phyloP scores from a whole-genome alignment of 2,797 vertebrate species.

The Dromococcyx pavoninus region DNA sequence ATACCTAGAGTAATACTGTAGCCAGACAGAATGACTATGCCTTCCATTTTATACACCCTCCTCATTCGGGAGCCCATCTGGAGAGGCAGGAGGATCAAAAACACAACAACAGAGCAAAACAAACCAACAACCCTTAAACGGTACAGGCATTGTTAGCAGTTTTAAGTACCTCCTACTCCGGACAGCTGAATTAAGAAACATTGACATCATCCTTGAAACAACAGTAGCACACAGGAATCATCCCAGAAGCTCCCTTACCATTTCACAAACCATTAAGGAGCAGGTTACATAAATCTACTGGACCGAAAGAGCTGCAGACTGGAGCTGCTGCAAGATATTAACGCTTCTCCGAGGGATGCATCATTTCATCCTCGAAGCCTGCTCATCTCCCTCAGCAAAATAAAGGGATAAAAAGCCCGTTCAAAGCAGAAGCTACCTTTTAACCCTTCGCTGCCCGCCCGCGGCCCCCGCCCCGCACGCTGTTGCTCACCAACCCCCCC shows the following conservation, averaged over 20 bases:
- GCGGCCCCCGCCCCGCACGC: neutral
- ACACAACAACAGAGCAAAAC: neutral
- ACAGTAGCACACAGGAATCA: neutral
- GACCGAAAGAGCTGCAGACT: conserved; percentile 32
- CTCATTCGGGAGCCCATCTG: neutral
- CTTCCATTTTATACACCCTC: conserved; percentile 37
- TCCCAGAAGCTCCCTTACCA: conserved; percentile 13
- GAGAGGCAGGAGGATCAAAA: neutral
- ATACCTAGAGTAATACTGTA: neutral
- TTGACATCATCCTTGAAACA: neutral
- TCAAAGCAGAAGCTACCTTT: neutral
- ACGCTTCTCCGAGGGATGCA: neutral
- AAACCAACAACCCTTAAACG: neutral
- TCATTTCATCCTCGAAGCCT: neutral
- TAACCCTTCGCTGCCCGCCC: neutral
- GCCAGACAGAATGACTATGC: neutral
- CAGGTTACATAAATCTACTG: conserved; percentile 56
- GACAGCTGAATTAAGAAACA: neutral
- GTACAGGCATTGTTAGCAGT: neutral
- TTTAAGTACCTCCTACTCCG: neutral
- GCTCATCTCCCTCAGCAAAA: neutral
- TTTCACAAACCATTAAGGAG: conserved; percentile 60
- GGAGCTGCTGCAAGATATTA: neutral
- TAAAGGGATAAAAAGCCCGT: neutral
- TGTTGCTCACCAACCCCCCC: neutral